Conservation (phyloP, 2,888 invertebrate species). For the Epistrophe eligans region DNA sequence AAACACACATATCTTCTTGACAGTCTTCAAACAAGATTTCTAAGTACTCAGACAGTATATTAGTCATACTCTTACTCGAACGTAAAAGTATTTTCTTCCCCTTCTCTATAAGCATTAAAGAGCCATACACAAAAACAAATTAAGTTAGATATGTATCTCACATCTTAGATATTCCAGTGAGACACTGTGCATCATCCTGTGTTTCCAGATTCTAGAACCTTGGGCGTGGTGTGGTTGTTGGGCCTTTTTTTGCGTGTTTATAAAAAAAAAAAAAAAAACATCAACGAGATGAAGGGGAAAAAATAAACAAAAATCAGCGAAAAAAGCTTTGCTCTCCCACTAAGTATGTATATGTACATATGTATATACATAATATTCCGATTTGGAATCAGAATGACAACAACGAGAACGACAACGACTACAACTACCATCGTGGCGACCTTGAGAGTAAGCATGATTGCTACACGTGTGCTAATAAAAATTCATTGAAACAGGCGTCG, state of each 20-base stretch:
- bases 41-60: slow-evolving; percentile 64
- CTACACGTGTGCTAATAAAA: slow-evolving; percentile 81
- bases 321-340: slow-evolving; percentile 38
- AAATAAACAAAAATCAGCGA: slow-evolving; percentile 36
- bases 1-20: slow-evolving; percentile 5
- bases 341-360: background rate
- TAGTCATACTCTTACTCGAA: slow-evolving; percentile 46
- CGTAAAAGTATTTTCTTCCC: background rate
- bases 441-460: slow-evolving; percentile 82
- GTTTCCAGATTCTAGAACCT: slow-evolving; percentile 29
- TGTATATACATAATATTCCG: slow-evolving; percentile 3
- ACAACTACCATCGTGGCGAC: slow-evolving; percentile 77
- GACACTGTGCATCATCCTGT: slow-evolving; percentile 36
- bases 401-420: slow-evolving; percentile 37
- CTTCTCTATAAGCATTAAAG: background rate
- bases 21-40: slow-evolving; percentile 31
- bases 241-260: slow-evolving; percentile 27
- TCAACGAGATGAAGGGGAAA: slow-evolving; percentile 15
- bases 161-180: slow-evolving; percentile 34
- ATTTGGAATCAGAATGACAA: slow-evolving; percentile 25
- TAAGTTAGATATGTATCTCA: slow-evolving; percentile 18
- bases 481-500: slow-evolving; percentile 74
- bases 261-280: background rate
- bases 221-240: slow-evolving; percentile 36
- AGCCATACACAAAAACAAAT: slow-evolving; percentile 12